phyloP scores from a whole-genome alignment of 2,113 vertebrate genomes.

The Donacobius atricapilla region DNA sequence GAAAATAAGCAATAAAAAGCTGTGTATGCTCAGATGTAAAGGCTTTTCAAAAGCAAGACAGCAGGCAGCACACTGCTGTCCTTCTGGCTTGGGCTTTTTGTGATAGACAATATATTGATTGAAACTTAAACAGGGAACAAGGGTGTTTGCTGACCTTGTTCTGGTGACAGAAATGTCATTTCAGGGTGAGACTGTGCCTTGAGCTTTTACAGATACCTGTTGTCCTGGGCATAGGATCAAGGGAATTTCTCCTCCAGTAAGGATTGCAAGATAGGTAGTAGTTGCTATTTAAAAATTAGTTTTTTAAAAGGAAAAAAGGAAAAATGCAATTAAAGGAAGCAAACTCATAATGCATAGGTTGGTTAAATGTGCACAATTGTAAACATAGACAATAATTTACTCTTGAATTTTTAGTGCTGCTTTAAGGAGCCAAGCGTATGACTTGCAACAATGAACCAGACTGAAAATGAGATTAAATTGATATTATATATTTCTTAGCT shows the following conservation, averaged over 20 bases:
- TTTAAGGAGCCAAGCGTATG: not conserved
- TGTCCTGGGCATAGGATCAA: not conserved
- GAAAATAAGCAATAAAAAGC: not conserved
- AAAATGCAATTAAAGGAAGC: not conserved
- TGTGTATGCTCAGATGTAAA: not conserved
- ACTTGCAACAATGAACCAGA: not conserved
- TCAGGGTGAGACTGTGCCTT: not conserved
- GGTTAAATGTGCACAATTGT: constrained; percentile 9
- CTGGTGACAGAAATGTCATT: not conserved
- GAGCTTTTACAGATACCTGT: not conserved
- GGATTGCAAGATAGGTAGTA: not conserved
- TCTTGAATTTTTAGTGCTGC: constrained; percentile 30
- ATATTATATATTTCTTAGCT: constrained; percentile 16
- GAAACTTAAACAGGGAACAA: not conserved
- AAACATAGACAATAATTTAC: constrained; percentile 44
- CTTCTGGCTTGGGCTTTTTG: not conserved
- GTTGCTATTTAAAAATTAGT: not conserved
- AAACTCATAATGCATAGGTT: not conserved
- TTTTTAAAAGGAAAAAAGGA: not conserved
- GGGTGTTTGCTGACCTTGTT: constrained; percentile 1
- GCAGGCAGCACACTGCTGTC: not conserved
- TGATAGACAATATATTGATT: not conserved
- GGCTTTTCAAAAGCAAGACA: not conserved
- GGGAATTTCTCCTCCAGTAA: not conserved
- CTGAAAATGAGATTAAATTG: constrained; percentile 8